These are phyloP conservation scores for Pentalonia nigronervosa DNA, from an alignment of 1,140 invertebrate genomes.

Conservation along the genomic window DNA sequence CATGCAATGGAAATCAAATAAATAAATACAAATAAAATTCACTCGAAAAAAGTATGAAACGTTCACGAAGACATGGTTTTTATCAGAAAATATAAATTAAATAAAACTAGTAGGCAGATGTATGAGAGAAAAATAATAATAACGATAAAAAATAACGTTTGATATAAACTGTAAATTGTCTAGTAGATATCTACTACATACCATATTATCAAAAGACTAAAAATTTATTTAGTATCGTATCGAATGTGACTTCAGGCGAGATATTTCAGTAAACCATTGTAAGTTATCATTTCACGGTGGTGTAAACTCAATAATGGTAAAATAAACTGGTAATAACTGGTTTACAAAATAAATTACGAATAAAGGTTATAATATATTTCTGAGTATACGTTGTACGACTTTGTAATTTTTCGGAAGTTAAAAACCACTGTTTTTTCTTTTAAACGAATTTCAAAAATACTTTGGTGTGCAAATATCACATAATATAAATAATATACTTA, in stretches of 20 bases:
- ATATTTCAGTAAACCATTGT: background rate
- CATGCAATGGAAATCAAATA: background rate
- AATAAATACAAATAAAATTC: background rate
- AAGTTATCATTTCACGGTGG: conserved; percentile 9
- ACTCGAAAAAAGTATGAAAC: background rate
- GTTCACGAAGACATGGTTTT: background rate
- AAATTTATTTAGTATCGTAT: background rate
- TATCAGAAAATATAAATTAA: background rate
- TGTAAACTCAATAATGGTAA: background rate
- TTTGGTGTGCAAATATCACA: background rate
- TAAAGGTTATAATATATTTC: background rate
- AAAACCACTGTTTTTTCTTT: background rate
- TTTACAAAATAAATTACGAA: background rate
- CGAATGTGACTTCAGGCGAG: background rate
- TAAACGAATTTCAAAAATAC: background rate
- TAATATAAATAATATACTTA: too few species aligned
- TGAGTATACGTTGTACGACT: background rate
- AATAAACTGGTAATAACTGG: conserved; percentile 2
- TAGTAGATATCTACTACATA: background rate
- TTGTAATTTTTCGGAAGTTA: background rate
- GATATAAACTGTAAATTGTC: background rate
- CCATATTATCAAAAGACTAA: background rate
- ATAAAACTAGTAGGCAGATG: background rate
- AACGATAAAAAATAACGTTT: background rate
- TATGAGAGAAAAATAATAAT: background rate